Conservation (phyloP, 2,888 invertebrate genomes). For the Caenorhabditis japonica region DNA sequence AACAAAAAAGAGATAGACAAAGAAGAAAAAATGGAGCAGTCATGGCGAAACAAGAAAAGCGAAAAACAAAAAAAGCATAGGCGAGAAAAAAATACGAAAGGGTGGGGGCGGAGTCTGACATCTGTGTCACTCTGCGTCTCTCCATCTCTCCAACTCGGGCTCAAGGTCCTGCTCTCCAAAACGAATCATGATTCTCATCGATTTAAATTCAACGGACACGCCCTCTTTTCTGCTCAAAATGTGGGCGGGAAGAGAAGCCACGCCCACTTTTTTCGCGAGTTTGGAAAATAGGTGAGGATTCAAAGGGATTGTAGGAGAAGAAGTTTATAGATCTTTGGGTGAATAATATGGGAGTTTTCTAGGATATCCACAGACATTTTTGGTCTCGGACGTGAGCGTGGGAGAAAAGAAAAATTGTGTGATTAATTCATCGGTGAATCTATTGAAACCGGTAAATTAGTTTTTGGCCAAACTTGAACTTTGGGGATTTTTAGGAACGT, state of each 20-base stretch:
- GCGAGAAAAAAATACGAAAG: constrained; percentile 31
- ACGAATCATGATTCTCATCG: too few species aligned
- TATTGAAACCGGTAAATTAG: too few species aligned
- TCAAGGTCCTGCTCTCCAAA: too few species aligned
- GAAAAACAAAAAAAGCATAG: constrained; percentile 20
- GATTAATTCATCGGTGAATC: too few species aligned
- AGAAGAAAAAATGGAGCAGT: constrained; percentile 9
- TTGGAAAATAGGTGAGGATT: neutral
- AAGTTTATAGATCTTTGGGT: constrained; percentile 14
- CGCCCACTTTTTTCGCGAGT: constrained; percentile 38
- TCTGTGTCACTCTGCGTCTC: constrained; percentile 43
- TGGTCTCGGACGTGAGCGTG: too few species aligned
- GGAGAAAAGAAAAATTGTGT: too few species aligned
- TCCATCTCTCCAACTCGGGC: constrained; percentile 15
- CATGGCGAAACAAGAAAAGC: neutral
- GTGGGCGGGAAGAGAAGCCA: too few species aligned
- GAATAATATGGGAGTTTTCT: too few species aligned
- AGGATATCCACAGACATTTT: too few species aligned
- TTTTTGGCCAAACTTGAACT: too few species aligned
- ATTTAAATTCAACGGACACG: neutral
- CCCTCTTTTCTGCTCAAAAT: constrained; percentile 2
- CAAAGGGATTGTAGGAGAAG: constrained; percentile 1
- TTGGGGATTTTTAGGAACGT: too few species aligned
- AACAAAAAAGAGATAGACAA: constrained; percentile 8
- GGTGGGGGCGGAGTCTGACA: constrained; percentile 40